Conservation (phyloP, 35 echinoderm and acorn worm genomes). For the Amphiura filiformis region DNA sequence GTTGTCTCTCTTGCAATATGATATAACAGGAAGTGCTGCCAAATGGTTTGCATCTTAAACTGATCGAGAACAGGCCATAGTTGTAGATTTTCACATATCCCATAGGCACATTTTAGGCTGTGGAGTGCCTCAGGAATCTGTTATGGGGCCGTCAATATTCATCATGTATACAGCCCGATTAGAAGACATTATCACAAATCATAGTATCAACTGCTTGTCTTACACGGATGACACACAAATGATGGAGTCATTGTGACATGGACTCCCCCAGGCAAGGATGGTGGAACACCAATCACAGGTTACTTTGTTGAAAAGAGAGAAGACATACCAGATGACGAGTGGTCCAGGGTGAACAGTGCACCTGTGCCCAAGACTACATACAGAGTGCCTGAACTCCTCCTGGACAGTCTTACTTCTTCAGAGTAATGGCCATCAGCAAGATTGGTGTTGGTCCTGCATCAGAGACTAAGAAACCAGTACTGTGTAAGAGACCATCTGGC, state of each 20-base stretch:
- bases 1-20: no score
- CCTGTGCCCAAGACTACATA: constrained; percentile 66
- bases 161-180: no score
- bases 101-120: no score
- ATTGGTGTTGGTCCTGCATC: constrained; percentile 71
- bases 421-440: constrained; percentile 82
- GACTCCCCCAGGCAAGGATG: constrained; percentile 72
- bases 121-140: no score
- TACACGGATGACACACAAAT: no score
- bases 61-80: no score
- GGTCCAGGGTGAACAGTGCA: constrained; percentile 52
- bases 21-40: no score
- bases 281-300: constrained; percentile 84
- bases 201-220: no score
- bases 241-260: constrained; percentile 70
- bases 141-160: no score
- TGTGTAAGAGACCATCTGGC: constrained; percentile 70
- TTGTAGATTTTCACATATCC: no score
- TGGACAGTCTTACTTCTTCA: constrained; percentile 78
- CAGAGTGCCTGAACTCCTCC: constrained; percentile 50
- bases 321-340: constrained; percentile 35
- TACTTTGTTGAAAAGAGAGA: constrained; percentile 89
- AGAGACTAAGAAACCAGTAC: constrained; percentile 30
- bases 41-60: no score
- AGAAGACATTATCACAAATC: no score